Conservation (phyloP, 2,797 vertebrate genomes). For the Salmo trutta region DNA sequence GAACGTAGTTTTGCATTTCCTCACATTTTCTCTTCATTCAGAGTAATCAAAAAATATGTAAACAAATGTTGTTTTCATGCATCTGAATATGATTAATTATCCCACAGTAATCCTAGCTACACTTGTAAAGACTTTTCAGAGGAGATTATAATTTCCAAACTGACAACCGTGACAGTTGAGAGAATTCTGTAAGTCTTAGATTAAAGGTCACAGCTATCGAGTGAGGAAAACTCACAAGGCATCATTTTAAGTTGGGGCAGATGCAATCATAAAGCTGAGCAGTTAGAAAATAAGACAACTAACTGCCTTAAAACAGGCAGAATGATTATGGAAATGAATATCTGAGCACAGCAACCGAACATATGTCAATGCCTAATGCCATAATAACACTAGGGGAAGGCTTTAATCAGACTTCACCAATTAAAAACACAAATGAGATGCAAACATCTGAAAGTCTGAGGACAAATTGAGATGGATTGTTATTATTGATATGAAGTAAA, state of each 20-base stretch:
- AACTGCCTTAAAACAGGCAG: constrained; percentile 68
- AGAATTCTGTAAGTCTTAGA: constrained; percentile 78
- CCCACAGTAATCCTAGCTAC: constrained; percentile 76
- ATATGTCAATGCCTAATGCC: constrained; percentile 80
- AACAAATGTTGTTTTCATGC: constrained; percentile 83
- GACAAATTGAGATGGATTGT: constrained; percentile 73
- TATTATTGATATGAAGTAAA: constrained; percentile 73
- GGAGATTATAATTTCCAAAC: constrained; percentile 82
- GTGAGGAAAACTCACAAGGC: constrained; percentile 63
- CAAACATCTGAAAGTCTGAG: constrained; percentile 77
- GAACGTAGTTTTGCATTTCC: constrained; percentile 44
- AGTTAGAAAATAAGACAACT: constrained; percentile 51
- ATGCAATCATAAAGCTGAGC: constrained; percentile 72
- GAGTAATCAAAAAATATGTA: constrained; percentile 76
- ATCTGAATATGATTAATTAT: constrained; percentile 85
- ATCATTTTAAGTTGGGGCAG: constrained; percentile 74
- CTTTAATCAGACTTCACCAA: constrained; percentile 83
- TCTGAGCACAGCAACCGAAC: constrained; percentile 69
- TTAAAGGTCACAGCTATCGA: constrained; percentile 80
- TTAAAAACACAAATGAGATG: constrained; percentile 83
- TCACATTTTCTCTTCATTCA: constrained; percentile 65
- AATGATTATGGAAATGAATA: constrained; percentile 79
- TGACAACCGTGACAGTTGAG: constrained; percentile 83
- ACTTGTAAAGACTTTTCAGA: constrained; percentile 83
- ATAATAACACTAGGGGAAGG: constrained; percentile 79